Percentiles rank a stretch among this genome's conserved stretches.
Evolutionary conservation across 2,113 vertebrate genomes (phyloP).

Genomic region (Quiscalus mexicanus): DNA sequence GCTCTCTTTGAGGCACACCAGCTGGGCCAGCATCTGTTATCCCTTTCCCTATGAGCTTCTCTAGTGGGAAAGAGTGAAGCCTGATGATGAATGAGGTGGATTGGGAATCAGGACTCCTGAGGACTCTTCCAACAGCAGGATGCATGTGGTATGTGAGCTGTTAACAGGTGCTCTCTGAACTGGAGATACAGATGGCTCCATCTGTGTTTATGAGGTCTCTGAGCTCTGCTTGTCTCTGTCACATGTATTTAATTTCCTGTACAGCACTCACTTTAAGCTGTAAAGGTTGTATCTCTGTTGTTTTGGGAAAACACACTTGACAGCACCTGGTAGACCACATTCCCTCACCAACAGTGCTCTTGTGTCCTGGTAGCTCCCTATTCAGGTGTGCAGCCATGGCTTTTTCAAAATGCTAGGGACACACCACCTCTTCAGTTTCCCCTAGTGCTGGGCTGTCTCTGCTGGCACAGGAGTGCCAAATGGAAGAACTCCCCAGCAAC

Average conservation of each 20-base stretch:
- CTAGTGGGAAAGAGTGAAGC: neutral
- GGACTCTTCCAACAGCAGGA: slow-evolving; percentile 30
- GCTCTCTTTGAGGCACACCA: neutral
- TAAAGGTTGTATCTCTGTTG: neutral
- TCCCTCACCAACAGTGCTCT: neutral
- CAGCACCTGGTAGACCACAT: neutral
- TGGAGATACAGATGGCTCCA: slow-evolving; percentile 28
- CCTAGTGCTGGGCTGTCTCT: neutral
- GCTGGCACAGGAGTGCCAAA: neutral
- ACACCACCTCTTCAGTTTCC: neutral
- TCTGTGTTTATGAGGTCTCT: slow-evolving; percentile 24
- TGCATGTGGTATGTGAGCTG: neutral
- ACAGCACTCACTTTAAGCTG: neutral
- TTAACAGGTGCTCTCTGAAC: slow-evolving; percentile 60
- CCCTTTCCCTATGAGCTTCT: neutral
- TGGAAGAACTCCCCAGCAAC: neutral
- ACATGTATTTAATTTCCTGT: slow-evolving; percentile 60
- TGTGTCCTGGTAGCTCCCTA: neutral
- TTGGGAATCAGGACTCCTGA: slow-evolving; percentile 27
- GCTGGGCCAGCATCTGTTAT: slow-evolving; percentile 33
- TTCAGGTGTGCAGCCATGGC: neutral
- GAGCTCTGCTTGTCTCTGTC: slow-evolving; percentile 12
- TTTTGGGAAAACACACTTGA: slow-evolving; percentile 14
- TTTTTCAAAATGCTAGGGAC: neutral
- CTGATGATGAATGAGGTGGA: slow-evolving; percentile 29